Evolutionary conservation across 1,140 invertebrate genomes (phyloP).

Genomic region (Neomicropteryx cornuta): DNA sequence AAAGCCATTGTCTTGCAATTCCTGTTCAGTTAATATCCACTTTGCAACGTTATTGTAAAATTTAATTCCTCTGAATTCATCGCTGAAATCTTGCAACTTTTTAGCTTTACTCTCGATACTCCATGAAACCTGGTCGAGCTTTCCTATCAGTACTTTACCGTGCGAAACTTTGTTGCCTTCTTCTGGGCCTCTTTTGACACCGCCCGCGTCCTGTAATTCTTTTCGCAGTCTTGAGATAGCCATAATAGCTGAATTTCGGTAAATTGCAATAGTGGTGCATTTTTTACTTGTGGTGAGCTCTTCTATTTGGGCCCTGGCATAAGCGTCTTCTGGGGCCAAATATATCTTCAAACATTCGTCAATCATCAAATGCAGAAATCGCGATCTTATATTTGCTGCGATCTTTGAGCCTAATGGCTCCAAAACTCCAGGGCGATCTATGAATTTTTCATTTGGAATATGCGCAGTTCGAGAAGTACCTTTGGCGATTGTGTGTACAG

Average conservation of each 20-base stretch:
- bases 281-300: conserved; percentile 68
- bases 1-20: conserved; percentile 76
- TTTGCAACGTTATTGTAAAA: conserved; percentile 41
- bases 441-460: conserved; percentile 38
- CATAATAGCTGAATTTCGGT: conserved; percentile 75
- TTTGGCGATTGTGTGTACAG: conserved; percentile 56
- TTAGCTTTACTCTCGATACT: conserved; percentile 52
- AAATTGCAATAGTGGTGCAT: conserved; percentile 66
- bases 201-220: conserved; percentile 43
- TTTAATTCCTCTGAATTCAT: conserved; percentile 39
- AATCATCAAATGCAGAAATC: conserved; percentile 77
- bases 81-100: conserved; percentile 28
- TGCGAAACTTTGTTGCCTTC: conserved; percentile 42
- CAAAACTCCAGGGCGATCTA: conserved; percentile 42
- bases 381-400: conserved; percentile 68
- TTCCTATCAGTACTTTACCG: conserved; percentile 52
- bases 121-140: conserved; percentile 52
- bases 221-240: conserved; percentile 64
- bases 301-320: conserved; percentile 59
- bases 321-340: conserved; percentile 55
- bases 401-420: conserved; percentile 70
- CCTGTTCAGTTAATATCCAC: conserved; percentile 57
- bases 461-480: conserved; percentile 57
- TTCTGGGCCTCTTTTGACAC: conserved; percentile 24
- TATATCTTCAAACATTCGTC: conserved; percentile 78